Percentiles rank a stretch among this genome's conserved stretches.
These are phyloP conservation scores for Sanderia malayensis DNA, from an alignment of 30 jellyfish, hydroid and myxozoan species.

Conservation along the genomic window DNA sequence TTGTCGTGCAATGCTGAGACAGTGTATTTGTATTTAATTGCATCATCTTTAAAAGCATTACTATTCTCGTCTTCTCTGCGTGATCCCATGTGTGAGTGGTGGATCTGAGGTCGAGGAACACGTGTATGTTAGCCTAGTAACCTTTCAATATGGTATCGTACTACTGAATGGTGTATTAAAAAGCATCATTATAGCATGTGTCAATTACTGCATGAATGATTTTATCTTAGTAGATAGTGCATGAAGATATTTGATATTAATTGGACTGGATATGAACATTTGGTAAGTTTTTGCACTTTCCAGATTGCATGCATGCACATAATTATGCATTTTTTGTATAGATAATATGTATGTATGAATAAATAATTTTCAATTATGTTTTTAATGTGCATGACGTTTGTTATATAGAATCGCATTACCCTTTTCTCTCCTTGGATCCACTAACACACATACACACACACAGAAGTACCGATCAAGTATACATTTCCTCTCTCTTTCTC, in stretches of 20 bases:
- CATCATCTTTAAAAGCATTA: no score
- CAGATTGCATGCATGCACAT: neutral
- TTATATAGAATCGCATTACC: no score
- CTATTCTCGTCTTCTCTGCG: neutral
- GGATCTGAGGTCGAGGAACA: neutral
- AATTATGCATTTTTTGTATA: no score
- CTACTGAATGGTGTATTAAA: neutral
- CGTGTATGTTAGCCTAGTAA: neutral
- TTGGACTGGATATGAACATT: neutral
- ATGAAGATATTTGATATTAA: neutral
- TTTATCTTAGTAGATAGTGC: constrained; percentile 11
- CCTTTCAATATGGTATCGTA: neutral
- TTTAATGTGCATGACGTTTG: no score
- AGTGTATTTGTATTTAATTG: no score
- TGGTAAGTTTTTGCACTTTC: neutral
- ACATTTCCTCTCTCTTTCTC: no score
- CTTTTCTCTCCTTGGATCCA: no score
- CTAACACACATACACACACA: no score
- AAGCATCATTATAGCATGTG: neutral
- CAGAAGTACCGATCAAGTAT: no score
- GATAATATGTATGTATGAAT: no score
- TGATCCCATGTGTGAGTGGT: neutral
- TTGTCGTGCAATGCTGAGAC: no score
- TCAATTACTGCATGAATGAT: constrained; percentile 1
- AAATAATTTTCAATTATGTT: no score